Evolutionary conservation across 2,888 invertebrate genomes (phyloP), one percentile per base, ranked within the genome.

Genomic region (Dione vanillae): DNA sequence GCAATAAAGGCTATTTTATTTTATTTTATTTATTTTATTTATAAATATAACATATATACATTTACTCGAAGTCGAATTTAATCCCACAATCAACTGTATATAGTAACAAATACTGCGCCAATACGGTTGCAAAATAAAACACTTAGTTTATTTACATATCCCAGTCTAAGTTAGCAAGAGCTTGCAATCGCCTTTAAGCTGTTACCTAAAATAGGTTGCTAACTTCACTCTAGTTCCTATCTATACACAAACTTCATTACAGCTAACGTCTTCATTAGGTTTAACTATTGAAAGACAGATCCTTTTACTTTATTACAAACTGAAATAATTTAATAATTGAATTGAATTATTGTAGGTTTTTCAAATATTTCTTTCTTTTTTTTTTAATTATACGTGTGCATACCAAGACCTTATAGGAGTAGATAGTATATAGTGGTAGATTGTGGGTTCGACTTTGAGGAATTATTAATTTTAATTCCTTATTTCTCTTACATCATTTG

Each of bases 231-330:
- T 11, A 61, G 59, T 61, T 61, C 43, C 20, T 27, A 61, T 47
- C 67, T 52, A 56, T 67, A 37, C 12, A 65, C 61, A 61, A 70
- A 69, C 68, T 69, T 74, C 68, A 69, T 73, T 74, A 74, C 65
- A 61, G 67, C 65, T 73, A 70, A 70, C 69, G 71, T 67, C 73
- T 74, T 71, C 67, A 74, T 74, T 71, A 71, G 52, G 45, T 67
- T 59, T 20, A 58, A 20, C 64, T 59, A 65, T 69, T 67, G 67
- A 73, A 70, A 71, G 41, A 58, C 54, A 49, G 47, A 20, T 10
- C 61, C 8, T 45, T 61, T n/a, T 27, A 45, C 27, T 41, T 61
- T 64, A 37, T 16, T 64, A 37, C 16, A 64, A 64, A 37, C 19
- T 14, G 16, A 49, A 49, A 64, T 43, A 49, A 64, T 43, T 14